phyloP scores from a whole-genome alignment of 2,888 invertebrate species.

The Zootermopsis nevadensis region DNA sequence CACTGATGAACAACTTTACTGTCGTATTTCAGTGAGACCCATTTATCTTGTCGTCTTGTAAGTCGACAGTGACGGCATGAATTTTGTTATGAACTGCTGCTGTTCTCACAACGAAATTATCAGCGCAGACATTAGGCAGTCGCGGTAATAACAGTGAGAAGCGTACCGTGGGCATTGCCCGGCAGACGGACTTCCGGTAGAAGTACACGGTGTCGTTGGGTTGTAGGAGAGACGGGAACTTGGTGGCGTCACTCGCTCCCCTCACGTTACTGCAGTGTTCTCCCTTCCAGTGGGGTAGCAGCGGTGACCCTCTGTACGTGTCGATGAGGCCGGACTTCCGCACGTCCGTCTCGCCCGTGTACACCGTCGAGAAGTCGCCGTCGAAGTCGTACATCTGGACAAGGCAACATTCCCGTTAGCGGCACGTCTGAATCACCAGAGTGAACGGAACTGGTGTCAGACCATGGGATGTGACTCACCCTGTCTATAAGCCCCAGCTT shows the following conservation, averaged over 20 bases:
- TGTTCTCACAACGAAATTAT: too few species aligned
- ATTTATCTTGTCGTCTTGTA: too few species aligned
- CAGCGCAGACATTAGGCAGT: too few species aligned
- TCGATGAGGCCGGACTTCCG: slow-evolving; percentile 77
- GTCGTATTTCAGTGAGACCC: too few species aligned
- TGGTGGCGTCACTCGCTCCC: slow-evolving; percentile 86
- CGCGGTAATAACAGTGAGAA: too few species aligned
- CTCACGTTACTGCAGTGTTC: slow-evolving; percentile 81
- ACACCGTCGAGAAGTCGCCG: slow-evolving; percentile 82
- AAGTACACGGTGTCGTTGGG: slow-evolving; percentile 78
- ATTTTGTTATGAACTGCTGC: too few species aligned
- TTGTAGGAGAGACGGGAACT: slow-evolving; percentile 78
- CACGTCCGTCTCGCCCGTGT: slow-evolving; percentile 75
- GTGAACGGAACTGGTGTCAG: background rate
- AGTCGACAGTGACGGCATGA: too few species aligned
- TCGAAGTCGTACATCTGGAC: slow-evolving; percentile 86
- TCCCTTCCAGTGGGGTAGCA: slow-evolving; percentile 82
- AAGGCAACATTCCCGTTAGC: background rate
- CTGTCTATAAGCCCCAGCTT: slow-evolving; percentile 89
- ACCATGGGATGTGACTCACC: slow-evolving; percentile 68
- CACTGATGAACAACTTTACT: too few species aligned
- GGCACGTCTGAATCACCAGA: background rate
- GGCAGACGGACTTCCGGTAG: slow-evolving; percentile 86
- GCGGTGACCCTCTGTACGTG: slow-evolving; percentile 77
- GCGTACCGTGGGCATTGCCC: slow-evolving; percentile 82